phyloP scores from a whole-genome alignment of 2,888 invertebrate genomes.

The Caenorhabditis panamensis region DNA sequence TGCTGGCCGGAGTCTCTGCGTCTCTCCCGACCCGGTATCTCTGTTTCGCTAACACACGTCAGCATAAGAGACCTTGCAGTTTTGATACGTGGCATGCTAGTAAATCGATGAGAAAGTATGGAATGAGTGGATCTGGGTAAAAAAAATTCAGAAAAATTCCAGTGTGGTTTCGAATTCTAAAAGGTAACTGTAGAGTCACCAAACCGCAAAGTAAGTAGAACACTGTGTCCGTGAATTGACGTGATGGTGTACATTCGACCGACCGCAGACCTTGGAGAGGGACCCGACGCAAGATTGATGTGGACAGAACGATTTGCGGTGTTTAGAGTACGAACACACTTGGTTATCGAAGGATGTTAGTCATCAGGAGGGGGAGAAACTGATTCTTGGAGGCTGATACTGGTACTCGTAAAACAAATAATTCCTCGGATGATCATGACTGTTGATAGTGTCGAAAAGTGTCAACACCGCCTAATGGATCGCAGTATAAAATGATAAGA shows the following conservation, averaged over 20 bases:
- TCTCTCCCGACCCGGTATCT: slow-evolving; percentile 38
- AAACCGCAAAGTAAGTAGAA: background rate
- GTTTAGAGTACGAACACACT: too few relatives aligned
- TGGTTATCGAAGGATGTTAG: too few relatives aligned
- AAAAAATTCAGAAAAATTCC: background rate
- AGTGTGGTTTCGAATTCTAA: background rate
- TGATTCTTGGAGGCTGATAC: too few relatives aligned
- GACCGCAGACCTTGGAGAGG: background rate
- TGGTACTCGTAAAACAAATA: too few relatives aligned
- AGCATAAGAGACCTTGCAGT: slow-evolving; percentile 59
- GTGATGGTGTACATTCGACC: background rate
- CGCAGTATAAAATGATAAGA: too few relatives aligned
- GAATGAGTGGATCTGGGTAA: background rate
- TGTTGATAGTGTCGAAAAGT: too few relatives aligned
- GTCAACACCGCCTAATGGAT: too few relatives aligned
- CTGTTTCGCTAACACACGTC: slow-evolving; percentile 63
- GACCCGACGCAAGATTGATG: background rate
- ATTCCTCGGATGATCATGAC: too few relatives aligned
- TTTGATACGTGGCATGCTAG: slow-evolving; percentile 35
- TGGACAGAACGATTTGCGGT: background rate
- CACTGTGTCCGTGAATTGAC: background rate
- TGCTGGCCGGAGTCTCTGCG: slow-evolving; percentile 53
- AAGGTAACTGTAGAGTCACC: background rate
- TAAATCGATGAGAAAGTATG: background rate
- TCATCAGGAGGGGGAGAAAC: too few relatives aligned